Evolutionary conservation across 1,140 invertebrate genomes (phyloP), one percentile per base, ranked within the genome.

Genomic region (Lineus longissimus): DNA sequence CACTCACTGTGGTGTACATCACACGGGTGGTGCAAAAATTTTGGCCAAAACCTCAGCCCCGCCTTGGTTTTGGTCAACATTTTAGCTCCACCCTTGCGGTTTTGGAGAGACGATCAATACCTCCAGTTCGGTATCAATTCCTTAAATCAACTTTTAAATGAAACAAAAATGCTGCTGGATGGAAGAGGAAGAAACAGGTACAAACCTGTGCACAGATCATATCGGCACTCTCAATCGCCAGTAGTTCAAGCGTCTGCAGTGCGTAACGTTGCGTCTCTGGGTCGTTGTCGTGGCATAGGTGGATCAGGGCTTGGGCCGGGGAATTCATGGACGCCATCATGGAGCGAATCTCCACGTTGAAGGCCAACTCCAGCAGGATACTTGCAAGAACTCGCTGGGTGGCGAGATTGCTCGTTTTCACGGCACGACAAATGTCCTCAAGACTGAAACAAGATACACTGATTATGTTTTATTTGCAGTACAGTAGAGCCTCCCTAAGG

Each of bases 201-300:
- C n/a, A n/a, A n/a, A 77, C 76, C 74, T 79, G 75, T n/a, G 75
- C 71, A 72, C 74, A 75, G 33, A 79, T 70, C 41, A 76, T 72
- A 41, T 79, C 76, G 4, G 75, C 63, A 61, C 73, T 76, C 63
- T 78, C 76, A 56, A 79, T 79, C 17, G 77, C 77, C 65, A 79
- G 64, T 15, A 79, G 67, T 65, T 79, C 77, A 29, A 79, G 62
- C 15, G 75, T 71, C 64, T 78, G 75, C 13, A 79, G 67, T 15
- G 77, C 67, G 59, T 70, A 74, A 47, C 74, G 65, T 45, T 73
- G 70, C 19, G 75, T 78, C 23, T 78, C 76, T 23, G 68, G 60
- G 36, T 79, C 77, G 57, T 71, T 71, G 56, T 67, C 72, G 29
- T 66, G 51, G 60, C 73, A 78, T 19, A 79, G 63, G 9, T 73